A percentile compares a stretch with the other conserved stretches of the same genome.
These are phyloP conservation scores for Cebidichthys violaceus DNA, from an alignment of 2,113 vertebrate genomes.

Conservation along the genomic window DNA sequence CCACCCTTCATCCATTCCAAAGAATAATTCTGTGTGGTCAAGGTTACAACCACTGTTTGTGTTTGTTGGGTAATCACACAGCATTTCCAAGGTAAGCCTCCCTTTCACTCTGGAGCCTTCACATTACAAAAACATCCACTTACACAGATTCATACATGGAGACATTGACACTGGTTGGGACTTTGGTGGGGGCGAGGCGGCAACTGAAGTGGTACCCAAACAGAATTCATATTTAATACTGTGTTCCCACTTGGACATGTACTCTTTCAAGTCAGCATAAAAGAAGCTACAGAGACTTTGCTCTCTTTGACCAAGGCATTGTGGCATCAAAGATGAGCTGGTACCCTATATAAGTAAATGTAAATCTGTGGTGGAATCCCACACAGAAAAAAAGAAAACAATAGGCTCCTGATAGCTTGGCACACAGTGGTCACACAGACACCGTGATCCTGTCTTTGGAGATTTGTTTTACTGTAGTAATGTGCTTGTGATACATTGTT, in stretches of 20 bases:
- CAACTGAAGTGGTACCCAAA: conserved; percentile 73
- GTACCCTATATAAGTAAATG: conserved; percentile 32
- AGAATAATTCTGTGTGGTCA: conserved; percentile 68
- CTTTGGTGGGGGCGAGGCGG: conserved; percentile 49
- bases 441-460: not conserved
- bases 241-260: conserved; percentile 69
- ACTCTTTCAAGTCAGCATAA: conserved; percentile 79
- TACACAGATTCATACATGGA: conserved; percentile 69
- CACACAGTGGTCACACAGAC: conserved; percentile 67
- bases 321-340: conserved; percentile 63
- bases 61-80: conserved; percentile 78
- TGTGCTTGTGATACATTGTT: not conserved
- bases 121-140: conserved; percentile 82
- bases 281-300: conserved; percentile 76
- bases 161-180: conserved; percentile 61
- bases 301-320: conserved; percentile 60
- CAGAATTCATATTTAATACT: conserved; percentile 77
- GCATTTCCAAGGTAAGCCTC: conserved; percentile 70
- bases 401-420: conserved; percentile 75
- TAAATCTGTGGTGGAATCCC: conserved; percentile 43
- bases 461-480: not conserved
- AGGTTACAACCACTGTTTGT: conserved; percentile 81
- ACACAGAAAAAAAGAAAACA: not conserved
- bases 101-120: conserved; percentile 72
- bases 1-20: conserved; percentile 68